phyloP scores from a whole-genome alignment of 2,113 vertebrate genomes.

The Saguinus midas region DNA sequence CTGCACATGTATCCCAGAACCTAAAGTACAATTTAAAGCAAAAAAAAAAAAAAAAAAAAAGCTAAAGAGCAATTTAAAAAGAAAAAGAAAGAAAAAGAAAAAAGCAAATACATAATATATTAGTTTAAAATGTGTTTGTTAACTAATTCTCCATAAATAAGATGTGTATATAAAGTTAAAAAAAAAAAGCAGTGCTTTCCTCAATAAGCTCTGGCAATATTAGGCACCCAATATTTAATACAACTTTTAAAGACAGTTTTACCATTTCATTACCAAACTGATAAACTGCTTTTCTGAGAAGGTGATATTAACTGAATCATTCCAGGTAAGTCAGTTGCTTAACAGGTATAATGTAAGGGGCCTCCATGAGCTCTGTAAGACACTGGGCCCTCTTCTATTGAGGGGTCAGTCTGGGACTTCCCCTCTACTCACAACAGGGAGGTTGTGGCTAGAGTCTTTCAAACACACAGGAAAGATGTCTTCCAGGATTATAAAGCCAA shows the following conservation, averaged over 20 bases:
- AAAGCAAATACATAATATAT: too few relatives aligned
- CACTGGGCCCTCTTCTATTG: not conserved
- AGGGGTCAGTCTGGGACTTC: not conserved
- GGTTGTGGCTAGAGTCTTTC: not conserved
- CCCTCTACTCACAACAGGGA: not conserved
- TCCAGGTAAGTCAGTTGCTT: slow-evolving; percentile 14
- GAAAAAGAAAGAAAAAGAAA: too few relatives aligned
- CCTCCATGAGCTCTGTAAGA: not conserved
- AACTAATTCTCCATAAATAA: too few relatives aligned
- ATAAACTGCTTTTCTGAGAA: not conserved
- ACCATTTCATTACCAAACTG: slow-evolving; percentile 50
- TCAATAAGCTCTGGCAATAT: slow-evolving; percentile 3
- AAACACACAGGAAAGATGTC: not conserved
- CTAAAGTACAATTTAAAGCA: too few relatives aligned
- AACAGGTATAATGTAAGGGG: not conserved
- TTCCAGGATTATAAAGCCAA: not conserved
- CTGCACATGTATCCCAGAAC: too few relatives aligned
- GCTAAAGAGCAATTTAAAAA: too few relatives aligned
- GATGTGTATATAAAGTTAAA: too few relatives aligned
- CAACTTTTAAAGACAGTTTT: slow-evolving; percentile 8
- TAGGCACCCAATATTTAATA: not conserved
- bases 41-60: not conserved
- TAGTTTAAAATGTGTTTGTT: too few relatives aligned
- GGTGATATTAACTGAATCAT: slow-evolving; percentile 15
- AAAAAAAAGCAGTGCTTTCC: not conserved